These are phyloP conservation scores for Limnodromus scolopaceus DNA, from an alignment of 2,797 vertebrate genomes.

Conservation along the genomic window DNA sequence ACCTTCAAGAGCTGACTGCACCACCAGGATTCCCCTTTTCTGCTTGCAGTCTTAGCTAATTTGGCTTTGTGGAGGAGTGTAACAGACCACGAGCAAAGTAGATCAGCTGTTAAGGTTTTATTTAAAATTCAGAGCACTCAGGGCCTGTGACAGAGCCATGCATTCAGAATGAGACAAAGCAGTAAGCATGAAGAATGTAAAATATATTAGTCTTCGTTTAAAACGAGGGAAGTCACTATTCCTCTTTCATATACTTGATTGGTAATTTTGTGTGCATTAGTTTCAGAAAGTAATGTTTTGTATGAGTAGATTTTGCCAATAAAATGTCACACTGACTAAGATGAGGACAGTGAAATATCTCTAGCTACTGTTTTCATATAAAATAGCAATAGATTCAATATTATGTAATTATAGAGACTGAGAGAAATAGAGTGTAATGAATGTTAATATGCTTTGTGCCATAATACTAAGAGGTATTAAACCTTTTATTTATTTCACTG, in stretches of 20 bases:
- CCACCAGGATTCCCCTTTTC: background rate
- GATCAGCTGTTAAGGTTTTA: background rate
- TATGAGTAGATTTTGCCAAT: conserved; percentile 35
- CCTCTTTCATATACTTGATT: conserved; percentile 29
- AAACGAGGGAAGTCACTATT: background rate
- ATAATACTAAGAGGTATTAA: conserved; percentile 3
- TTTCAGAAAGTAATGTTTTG: conserved; percentile 51
- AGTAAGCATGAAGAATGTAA: conserved; percentile 40
- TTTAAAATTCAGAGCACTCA: conserved; percentile 55
- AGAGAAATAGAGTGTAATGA: conserved; percentile 29
- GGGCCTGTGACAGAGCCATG: background rate
- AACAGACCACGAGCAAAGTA: background rate
- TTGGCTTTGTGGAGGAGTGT: background rate
- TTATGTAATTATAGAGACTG: conserved; percentile 33
- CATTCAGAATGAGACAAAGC: conserved; percentile 33
- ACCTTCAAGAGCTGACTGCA: background rate
- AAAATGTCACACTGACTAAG: conserved; percentile 35
- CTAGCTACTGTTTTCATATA: conserved; percentile 25
- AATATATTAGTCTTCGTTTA: conserved; percentile 50
- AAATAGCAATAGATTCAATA: conserved; percentile 43
- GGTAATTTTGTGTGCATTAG: conserved; percentile 40
- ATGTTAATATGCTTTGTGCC: background rate
- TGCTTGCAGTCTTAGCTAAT: background rate
- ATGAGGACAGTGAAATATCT: conserved; percentile 37
- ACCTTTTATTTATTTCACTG: conserved; percentile 13